Conservation (phyloP, 2,888 invertebrate genomes). For the Incurvaria masculella region DNA sequence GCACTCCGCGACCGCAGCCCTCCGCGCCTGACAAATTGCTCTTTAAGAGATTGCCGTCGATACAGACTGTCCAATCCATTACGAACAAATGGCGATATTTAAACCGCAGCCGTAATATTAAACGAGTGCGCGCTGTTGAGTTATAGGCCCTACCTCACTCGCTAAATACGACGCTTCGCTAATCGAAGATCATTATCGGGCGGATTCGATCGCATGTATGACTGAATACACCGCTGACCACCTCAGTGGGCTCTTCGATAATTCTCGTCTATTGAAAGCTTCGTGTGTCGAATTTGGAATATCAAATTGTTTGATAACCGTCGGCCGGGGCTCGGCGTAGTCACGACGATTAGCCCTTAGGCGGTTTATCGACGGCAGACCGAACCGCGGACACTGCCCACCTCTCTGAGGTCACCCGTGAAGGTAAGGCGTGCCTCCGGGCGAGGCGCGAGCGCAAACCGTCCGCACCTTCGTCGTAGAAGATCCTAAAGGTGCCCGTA, state of each 20-base stretch:
- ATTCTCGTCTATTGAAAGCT: too few species aligned
- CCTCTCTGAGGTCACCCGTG: neutral
- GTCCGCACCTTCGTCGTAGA: neutral
- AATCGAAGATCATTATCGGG: slow-evolving; percentile 45
- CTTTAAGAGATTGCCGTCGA: slow-evolving; percentile 49
- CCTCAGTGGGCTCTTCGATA: too few species aligned
- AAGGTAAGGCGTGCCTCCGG: neutral
- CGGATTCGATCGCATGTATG: slow-evolving; percentile 42
- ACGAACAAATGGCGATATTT: slow-evolving; percentile 46
- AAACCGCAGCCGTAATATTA: slow-evolving; percentile 18
- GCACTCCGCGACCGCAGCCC: slow-evolving; percentile 19
- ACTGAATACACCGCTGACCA: slow-evolving; percentile 39
- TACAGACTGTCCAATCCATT: slow-evolving; percentile 43
- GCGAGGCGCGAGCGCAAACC: neutral
- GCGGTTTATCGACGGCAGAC: neutral
- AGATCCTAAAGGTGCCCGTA: neutral
- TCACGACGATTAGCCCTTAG: neutral
- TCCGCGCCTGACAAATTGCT: slow-evolving; percentile 38
- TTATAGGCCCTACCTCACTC: slow-evolving; percentile 1
- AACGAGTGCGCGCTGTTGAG: neutral
- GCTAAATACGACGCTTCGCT: slow-evolving; percentile 20
- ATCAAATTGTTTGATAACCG: neutral
- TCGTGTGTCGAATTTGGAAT: neutral
- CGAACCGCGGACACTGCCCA: neutral
- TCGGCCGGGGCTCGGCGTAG: neutral